Conservation (phyloP, 64 coral and sea anemone genomes). For the Hydrozoanthus tunicans region DNA sequence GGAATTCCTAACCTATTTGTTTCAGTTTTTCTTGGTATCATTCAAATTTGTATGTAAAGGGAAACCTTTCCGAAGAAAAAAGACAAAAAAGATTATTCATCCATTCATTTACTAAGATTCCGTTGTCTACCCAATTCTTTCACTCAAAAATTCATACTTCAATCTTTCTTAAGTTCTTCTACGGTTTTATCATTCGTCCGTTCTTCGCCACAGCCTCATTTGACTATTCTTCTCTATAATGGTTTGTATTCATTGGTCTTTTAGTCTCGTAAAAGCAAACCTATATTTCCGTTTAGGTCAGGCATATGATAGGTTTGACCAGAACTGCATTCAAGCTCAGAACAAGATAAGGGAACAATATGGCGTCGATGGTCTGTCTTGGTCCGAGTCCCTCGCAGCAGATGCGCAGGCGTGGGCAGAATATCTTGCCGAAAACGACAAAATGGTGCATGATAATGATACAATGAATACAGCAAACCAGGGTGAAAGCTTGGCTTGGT, state of each 20-base stretch:
- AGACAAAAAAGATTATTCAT: too few relatives aligned
- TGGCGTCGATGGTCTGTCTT: background rate
- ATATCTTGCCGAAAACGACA: conserved; percentile 69
- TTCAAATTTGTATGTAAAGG: too few relatives aligned
- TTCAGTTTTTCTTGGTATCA: too few relatives aligned
- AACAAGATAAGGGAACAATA: background rate
- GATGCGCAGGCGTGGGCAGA: conserved; percentile 69
- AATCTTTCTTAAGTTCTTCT: too few relatives aligned
- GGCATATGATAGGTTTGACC: background rate
- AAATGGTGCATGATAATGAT: conserved; percentile 52
- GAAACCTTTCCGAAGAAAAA: too few relatives aligned
- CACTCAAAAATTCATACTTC: too few relatives aligned
- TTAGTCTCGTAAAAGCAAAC: background rate
- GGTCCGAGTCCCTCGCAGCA: conserved; percentile 62
- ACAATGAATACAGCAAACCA: conserved; percentile 55
- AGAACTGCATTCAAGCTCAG: background rate
- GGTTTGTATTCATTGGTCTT: background rate
- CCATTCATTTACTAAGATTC: too few relatives aligned
- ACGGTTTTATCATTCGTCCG: too few relatives aligned
- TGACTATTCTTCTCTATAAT: too few relatives aligned
- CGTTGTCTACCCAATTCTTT: too few relatives aligned
- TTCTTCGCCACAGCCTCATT: too few relatives aligned
- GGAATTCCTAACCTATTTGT: too few relatives aligned
- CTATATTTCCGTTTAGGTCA: background rate
- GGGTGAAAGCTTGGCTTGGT: conserved; percentile 73